Conservation (phyloP, 2,888 invertebrate genomes). For the Leptinotarsa haldemani region DNA sequence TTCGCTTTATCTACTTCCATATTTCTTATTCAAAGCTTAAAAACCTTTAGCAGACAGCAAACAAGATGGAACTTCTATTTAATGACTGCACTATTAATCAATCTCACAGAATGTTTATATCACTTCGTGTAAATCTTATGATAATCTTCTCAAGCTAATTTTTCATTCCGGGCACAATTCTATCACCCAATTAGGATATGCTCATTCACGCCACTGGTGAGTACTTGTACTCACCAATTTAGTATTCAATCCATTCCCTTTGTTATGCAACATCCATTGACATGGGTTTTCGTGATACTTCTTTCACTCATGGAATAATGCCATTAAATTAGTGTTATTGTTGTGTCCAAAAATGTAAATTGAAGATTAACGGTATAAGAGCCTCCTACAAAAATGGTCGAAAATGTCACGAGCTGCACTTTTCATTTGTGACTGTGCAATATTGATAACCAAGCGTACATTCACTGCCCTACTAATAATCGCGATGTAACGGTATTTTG, state of each 20-base stretch:
- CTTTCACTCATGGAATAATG: slow-evolving; percentile 20
- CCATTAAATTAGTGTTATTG: slow-evolving; percentile 21
- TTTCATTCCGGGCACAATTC: too few relatives aligned
- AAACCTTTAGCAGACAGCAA: too few relatives aligned
- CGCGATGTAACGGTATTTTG: slow-evolving; percentile 7
- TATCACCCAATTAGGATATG: background rate
- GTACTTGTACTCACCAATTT: slow-evolving; percentile 1
- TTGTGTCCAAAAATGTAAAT: slow-evolving; percentile 16
- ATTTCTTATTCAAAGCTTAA: too few relatives aligned
- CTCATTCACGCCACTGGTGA: background rate
- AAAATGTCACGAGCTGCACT: slow-evolving; percentile 9
- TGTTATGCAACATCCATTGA: slow-evolving; percentile 17
- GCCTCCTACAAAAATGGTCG: slow-evolving; percentile 3
- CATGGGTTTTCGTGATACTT: slow-evolving; percentile 3
- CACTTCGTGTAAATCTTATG: too few relatives aligned
- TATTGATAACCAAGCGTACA: slow-evolving; percentile 8
- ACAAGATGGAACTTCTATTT: too few relatives aligned
- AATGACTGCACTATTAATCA: too few relatives aligned
- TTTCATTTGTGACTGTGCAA: slow-evolving; percentile 22
- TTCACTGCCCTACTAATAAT: slow-evolving; percentile 20
- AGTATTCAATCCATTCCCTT: background rate
- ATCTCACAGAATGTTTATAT: too few relatives aligned
- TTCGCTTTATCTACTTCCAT: too few relatives aligned
- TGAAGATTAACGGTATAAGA: slow-evolving; percentile 23
- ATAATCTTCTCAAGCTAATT: too few relatives aligned